Conservation (phyloP, 2,797 vertebrate genomes). For the Betta splendens region DNA sequence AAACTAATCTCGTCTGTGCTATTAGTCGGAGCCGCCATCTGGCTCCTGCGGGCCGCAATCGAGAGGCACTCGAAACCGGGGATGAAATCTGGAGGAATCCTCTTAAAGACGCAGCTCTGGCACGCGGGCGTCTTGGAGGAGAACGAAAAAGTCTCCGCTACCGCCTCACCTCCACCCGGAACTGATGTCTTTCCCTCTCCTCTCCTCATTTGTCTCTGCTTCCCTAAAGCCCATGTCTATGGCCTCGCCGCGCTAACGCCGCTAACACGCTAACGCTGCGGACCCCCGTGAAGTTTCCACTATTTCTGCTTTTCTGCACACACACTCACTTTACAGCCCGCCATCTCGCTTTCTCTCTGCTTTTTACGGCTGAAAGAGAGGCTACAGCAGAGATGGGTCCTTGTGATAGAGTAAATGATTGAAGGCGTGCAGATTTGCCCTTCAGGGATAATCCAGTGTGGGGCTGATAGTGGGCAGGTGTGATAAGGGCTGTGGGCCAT, state of each 20-base stretch:
- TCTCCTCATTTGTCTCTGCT: conserved; percentile 31
- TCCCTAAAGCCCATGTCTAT: conserved; percentile 44
- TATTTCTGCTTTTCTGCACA: conserved; percentile 32
- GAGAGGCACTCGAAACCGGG: conserved; percentile 56
- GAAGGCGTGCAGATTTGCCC: conserved; percentile 80
- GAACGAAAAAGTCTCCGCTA: conserved; percentile 49
- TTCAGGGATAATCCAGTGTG: conserved; percentile 82
- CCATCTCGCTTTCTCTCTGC: conserved; percentile 50
- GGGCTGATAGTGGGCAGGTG: conserved; percentile 76
- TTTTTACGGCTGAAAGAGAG: conserved; percentile 63
- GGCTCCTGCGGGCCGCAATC: conserved; percentile 48
- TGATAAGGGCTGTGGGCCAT: conserved; percentile 74
- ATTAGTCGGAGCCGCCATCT: conserved; percentile 61
- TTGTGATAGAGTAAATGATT: conserved; percentile 79
- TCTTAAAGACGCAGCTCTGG: conserved; percentile 45
- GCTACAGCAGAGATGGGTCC: conserved; percentile 71
- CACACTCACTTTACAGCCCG: conserved; percentile 22
- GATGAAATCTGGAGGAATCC: conserved; percentile 58
- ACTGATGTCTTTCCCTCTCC: conserved; percentile 25
- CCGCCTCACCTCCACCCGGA: background rate
- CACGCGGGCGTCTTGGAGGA: conserved; percentile 16
- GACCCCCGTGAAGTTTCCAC: conserved; percentile 51
- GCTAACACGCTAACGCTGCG: conserved; percentile 34
- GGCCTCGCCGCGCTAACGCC: conserved; percentile 23
- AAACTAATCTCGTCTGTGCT: conserved; percentile 49